Percentiles rank a stretch among this genome's conserved stretches.
These are phyloP conservation scores for Carassius gibelio DNA, from an alignment of 2,113 vertebrate genomes.

Conservation along the genomic window DNA sequence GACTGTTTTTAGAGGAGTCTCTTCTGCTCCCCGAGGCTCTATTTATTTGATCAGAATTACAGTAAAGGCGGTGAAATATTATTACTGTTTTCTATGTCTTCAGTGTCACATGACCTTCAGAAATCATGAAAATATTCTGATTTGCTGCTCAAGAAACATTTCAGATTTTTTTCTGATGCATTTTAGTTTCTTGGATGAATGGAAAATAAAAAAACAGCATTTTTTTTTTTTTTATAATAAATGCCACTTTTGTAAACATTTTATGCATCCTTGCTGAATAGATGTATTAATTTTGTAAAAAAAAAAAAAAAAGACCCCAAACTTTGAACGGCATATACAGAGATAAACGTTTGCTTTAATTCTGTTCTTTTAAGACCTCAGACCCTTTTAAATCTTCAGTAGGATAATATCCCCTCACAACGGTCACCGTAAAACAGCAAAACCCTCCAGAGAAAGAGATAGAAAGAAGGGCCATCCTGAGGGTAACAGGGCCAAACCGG, in stretches of 20 bases:
- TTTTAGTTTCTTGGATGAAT: background rate
- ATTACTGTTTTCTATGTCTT: background rate
- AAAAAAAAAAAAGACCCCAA: background rate
- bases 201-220: background rate
- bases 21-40: background rate
- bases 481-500: background rate
- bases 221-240: background rate
- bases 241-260: too few relatives aligned
- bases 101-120: background rate
- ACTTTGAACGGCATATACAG: background rate
- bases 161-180: background rate
- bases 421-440: background rate
- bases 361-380: slow-evolving; percentile 22
- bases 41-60: background rate
- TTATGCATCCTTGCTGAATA: too few relatives aligned
- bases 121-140: background rate
- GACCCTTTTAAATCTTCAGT: background rate
- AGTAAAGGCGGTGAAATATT: background rate
- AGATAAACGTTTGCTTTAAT: background rate
- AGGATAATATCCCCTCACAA: slow-evolving; percentile 6
- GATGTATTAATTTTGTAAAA: background rate
- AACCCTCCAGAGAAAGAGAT: slow-evolving; percentile 36
- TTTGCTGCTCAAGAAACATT: background rate
- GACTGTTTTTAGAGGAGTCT: background rate
- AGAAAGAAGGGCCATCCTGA: slow-evolving; percentile 20